A percentile compares a stretch with the other conserved stretches of the same genome.
Evolutionary conservation across 2,888 invertebrate species (phyloP).

Genomic region (Xestia xanthographa): DNA sequence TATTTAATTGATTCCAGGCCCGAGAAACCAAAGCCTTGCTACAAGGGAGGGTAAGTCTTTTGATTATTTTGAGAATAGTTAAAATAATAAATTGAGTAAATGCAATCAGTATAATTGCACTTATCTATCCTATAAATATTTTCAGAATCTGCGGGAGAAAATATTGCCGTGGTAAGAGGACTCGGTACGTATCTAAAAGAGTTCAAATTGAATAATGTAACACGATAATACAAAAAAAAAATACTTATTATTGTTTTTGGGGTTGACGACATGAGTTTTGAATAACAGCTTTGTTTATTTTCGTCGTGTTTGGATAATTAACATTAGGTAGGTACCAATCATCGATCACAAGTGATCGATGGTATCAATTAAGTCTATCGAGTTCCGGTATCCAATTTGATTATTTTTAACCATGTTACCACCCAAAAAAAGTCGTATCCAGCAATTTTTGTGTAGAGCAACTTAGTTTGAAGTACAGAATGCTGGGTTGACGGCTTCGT

Average conservation of each 20-base stretch:
- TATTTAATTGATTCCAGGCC: slow-evolving; percentile 55
- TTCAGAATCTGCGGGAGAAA: slow-evolving; percentile 79
- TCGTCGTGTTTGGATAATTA: not conserved
- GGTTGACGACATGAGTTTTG: not conserved
- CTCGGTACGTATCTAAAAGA: slow-evolving; percentile 75
- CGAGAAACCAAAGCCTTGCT: slow-evolving; percentile 69
- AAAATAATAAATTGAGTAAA: not conserved
- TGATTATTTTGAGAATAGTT: not conserved
- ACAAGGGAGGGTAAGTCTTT: slow-evolving; percentile 78
- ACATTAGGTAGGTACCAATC: no score
- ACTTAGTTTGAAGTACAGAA: no score
- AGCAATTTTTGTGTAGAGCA: no score
- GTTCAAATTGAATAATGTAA: not conserved
- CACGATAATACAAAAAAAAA: no score
- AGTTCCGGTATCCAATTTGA: not conserved
- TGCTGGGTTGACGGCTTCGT: no score
- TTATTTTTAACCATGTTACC: not conserved
- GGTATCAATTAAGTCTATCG: not conserved
- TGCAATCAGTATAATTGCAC: not conserved
- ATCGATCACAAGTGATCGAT: no score
- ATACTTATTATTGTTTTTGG: no score
- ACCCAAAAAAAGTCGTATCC: no score
- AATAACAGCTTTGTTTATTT: not conserved
- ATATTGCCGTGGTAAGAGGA: slow-evolving; percentile 78
- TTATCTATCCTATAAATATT: slow-evolving; percentile 20